These are phyloP conservation scores for Lipophrys pholis DNA, from an alignment of 2,113 vertebrate genomes.

Conservation along the genomic window DNA sequence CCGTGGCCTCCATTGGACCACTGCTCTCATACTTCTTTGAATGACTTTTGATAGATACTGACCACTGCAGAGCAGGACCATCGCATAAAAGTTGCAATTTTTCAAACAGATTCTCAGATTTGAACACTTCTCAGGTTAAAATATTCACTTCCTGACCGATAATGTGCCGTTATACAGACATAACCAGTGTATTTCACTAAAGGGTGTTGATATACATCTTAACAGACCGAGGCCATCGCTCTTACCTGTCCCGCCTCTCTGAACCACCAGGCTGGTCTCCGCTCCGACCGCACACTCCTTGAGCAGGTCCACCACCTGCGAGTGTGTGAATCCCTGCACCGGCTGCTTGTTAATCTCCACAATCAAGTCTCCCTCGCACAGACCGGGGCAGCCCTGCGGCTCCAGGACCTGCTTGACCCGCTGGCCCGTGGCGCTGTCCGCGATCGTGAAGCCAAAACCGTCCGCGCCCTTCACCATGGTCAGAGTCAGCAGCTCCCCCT, in stretches of 20 bases:
- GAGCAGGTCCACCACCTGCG: constrained; percentile 98
- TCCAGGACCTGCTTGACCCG: constrained; percentile 98
- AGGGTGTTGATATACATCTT: too few relatives aligned
- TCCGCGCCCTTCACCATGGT: constrained; percentile 98
- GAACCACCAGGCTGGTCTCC: constrained; percentile 93
- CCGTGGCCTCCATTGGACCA: too few relatives aligned
- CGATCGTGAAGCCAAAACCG: constrained; percentile 98
- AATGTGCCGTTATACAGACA: too few relatives aligned
- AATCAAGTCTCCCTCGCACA: constrained; percentile 97
- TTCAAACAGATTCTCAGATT: too few relatives aligned
- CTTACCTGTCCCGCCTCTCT: constrained; percentile 90
- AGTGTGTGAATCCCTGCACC: constrained; percentile 93
- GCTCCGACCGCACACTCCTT: constrained; percentile 95
- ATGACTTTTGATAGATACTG: too few relatives aligned
- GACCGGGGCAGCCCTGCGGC: constrained; percentile 95
- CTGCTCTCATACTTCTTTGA: too few relatives aligned
- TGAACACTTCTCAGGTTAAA: too few relatives aligned
- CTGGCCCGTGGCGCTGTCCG: constrained; percentile 95
- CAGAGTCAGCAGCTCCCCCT: constrained; percentile 95
- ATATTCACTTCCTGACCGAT: too few relatives aligned
- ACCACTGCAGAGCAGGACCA: too few relatives aligned
- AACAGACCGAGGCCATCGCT: not conserved
- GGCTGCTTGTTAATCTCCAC: constrained; percentile 98
- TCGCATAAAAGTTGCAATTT: too few relatives aligned
- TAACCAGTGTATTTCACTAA: too few relatives aligned